phyloP scores from a whole-genome alignment of 2,113 vertebrate species.

The Orthonyx spaldingii region DNA sequence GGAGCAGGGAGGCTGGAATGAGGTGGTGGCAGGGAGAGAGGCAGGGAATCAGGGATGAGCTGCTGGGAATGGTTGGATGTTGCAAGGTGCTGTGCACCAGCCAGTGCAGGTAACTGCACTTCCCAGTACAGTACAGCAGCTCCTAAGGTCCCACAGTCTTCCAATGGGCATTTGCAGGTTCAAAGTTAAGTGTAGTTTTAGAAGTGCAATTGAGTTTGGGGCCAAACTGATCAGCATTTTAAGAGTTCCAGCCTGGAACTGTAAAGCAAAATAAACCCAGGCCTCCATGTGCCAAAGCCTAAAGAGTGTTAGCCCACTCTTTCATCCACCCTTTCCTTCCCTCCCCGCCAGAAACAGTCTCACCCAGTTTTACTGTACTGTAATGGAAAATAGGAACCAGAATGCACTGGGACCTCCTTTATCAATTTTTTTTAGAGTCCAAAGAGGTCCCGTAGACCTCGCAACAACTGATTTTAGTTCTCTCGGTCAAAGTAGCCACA shows the following conservation, averaged over 20 bases:
- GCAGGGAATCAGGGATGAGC: neutral
- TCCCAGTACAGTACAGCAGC: neutral
- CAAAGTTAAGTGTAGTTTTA: neutral
- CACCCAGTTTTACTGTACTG: slow-evolving; percentile 6
- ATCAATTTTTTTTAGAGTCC: neutral
- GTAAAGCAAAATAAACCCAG: neutral
- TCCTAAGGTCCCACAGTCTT: neutral
- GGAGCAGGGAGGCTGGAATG: neutral
- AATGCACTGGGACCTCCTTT: neutral
- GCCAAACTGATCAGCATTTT: neutral
- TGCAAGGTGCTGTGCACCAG: neutral
- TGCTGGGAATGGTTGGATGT: neutral
- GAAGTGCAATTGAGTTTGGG: neutral
- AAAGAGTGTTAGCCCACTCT: neutral
- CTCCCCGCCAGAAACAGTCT: slow-evolving; percentile 12
- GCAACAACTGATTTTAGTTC: neutral
- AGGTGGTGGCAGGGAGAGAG: neutral
- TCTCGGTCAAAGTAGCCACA: neutral
- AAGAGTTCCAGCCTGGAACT: neutral
- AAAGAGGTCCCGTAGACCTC: neutral
- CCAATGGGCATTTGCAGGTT: neutral
- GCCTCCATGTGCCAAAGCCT: neutral
- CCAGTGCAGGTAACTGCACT: neutral
- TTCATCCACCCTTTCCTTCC: slow-evolving; percentile 33
- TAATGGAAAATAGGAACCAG: slow-evolving; percentile 24